These are phyloP conservation scores for Escarpia spicata DNA, from an alignment of 2,888 invertebrate genomes.

Conservation along the genomic window DNA sequence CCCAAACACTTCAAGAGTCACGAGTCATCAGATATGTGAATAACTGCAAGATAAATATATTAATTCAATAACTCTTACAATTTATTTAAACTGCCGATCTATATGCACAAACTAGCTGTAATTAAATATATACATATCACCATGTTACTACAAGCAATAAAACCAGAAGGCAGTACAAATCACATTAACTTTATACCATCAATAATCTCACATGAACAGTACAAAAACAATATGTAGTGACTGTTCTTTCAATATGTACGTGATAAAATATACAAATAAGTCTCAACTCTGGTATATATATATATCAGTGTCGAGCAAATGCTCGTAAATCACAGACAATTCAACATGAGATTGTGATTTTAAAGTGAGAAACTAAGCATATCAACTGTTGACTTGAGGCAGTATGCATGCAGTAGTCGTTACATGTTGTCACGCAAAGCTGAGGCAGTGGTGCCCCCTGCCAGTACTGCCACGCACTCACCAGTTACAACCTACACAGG, in stretches of 20 bases:
- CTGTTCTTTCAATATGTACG: neutral
- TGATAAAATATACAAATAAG: neutral
- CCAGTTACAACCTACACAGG: neutral
- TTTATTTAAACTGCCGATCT: neutral
- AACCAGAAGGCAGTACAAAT: neutral
- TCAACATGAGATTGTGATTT: neutral
- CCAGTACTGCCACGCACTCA: neutral
- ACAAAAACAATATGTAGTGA: neutral
- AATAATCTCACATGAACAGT: neutral
- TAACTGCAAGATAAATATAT: neutral
- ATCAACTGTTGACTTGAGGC: neutral
- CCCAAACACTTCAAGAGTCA: neutral
- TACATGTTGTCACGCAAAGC: too few species aligned
- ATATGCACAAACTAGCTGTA: neutral
- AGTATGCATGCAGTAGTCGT: neutral
- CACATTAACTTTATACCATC: neutral
- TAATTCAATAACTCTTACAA: neutral
- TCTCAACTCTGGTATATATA: neutral
- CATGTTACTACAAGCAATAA: neutral
- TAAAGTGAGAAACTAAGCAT: neutral
- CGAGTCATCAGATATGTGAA: neutral
- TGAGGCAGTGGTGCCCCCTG: neutral
- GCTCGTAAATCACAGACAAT: neutral
- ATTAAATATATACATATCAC: conserved; percentile 12
- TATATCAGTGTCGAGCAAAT: too few species aligned